Evolutionary conservation across 2,113 vertebrate species (phyloP).

Genomic region (Notothenia rossii): DNA sequence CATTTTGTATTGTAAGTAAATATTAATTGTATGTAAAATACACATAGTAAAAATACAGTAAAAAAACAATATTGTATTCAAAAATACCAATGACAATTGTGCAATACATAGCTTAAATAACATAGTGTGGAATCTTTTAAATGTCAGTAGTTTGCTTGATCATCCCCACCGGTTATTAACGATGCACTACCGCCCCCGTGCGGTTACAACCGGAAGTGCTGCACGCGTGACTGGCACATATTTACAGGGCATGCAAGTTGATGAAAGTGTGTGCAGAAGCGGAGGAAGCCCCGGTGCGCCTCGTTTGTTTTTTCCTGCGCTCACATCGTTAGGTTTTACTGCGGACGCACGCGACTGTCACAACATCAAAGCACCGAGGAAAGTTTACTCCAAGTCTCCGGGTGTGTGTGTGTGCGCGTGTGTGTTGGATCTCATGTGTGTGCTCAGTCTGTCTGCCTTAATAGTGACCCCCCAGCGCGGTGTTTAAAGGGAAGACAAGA

Average conservation of each 20-base stretch:
- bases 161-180: not conserved
- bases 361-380: slow-evolving; percentile 24
- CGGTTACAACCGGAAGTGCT: slow-evolving; percentile 34
- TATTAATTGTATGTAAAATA: too few relatives aligned
- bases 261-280: slow-evolving; percentile 58
- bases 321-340: slow-evolving; percentile 26
- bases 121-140: too few relatives aligned
- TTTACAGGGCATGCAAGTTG: slow-evolving; percentile 49
- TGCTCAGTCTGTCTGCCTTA: slow-evolving; percentile 51
- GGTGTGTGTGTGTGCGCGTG: not conserved
- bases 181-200: slow-evolving; percentile 58
- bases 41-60: too few relatives aligned
- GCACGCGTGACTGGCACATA: slow-evolving; percentile 44
- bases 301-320: slow-evolving; percentile 2
- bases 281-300: slow-evolving; percentile 45
- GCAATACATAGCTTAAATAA: too few relatives aligned
- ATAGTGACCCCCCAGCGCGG: slow-evolving; percentile 74
- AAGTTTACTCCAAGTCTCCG: slow-evolving; percentile 40
- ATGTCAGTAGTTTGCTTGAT: too few relatives aligned
- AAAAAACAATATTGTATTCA: too few relatives aligned
- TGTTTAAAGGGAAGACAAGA: slow-evolving; percentile 74
- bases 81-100: too few relatives aligned
- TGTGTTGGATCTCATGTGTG: slow-evolving; percentile 15
- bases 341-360: slow-evolving; percentile 28
- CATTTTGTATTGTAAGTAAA: too few relatives aligned